Evolutionary conservation across 2,888 invertebrate genomes (phyloP).

Genomic region (Bellardia bayeri): DNA sequence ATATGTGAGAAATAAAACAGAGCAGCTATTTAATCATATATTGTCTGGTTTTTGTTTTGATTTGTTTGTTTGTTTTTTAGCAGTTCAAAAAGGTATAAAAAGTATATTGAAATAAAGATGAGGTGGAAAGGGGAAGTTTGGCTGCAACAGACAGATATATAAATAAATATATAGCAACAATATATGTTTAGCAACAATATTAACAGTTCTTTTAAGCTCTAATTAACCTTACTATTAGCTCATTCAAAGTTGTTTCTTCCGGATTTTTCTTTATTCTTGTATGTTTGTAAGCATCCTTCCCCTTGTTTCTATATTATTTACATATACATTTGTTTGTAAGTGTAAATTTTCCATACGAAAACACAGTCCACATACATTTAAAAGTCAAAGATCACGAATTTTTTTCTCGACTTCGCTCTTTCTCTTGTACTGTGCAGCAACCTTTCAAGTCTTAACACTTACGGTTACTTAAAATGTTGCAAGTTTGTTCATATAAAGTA

Average conservation of each 20-base stretch:
- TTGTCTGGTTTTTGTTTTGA: constrained; percentile 24
- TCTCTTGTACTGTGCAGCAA: constrained; percentile 45
- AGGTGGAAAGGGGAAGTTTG: neutral
- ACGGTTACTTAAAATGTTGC: constrained; percentile 72
- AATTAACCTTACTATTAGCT: too few species aligned
- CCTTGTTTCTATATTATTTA: constrained; percentile 43
- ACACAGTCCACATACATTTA: constrained; percentile 60
- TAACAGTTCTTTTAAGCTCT: too few species aligned
- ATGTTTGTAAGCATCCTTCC: neutral
- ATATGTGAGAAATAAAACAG: constrained; percentile 65
- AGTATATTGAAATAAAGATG: constrained; percentile 9
- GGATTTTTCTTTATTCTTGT: too few species aligned
- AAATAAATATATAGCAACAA: too few species aligned
- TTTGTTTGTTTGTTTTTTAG: neutral
- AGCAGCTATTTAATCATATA: constrained; percentile 71
- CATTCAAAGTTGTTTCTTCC: too few species aligned
- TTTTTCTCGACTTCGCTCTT: constrained; percentile 45
- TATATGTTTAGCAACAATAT: too few species aligned
- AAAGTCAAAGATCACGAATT: constrained; percentile 80
- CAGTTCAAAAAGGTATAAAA: neutral
- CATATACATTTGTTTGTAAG: constrained; percentile 29
- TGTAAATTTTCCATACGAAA: constrained; percentile 42
- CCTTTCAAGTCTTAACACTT: constrained; percentile 72
- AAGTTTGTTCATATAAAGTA: constrained; percentile 49
- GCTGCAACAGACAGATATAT: too few species aligned